Evolutionary conservation across 2,888 invertebrate species (phyloP), one percentile per base, ranked within the genome.

Genomic region (Xestia xanthographa): DNA sequence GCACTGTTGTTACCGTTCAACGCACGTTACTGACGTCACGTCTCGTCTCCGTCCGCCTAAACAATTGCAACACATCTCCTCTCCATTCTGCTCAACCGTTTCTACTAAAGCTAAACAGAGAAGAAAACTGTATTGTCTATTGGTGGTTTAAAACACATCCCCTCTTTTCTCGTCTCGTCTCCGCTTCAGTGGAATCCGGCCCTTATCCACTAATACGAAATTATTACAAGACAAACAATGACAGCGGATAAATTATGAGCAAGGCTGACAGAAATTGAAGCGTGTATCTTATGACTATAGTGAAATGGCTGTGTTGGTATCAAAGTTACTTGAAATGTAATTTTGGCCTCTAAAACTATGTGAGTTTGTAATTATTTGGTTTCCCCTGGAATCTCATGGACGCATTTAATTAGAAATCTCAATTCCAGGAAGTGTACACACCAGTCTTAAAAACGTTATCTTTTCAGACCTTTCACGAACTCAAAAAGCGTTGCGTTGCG

Each of bases 401-500:
- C 43, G 14, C 12, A n/a, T 70, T n/a, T 63, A 38, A 76, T 77
- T 62, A 29, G 34, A 62, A 77, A 53, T 34, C 22, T 22, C 60
- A 43, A 34, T 60, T 38, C 17, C 11, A 38, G 48, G 14, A 62
- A 69, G 41, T 20, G 53, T 53, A 43, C 68, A 75, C 34, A 67
- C n/a, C 67, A 75, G 67, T 17, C 34, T 17, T 17, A 14, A 50
- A 63, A 77, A 63, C 20, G 26, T 45, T 65, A 41, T 71, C 62
- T 70, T 8, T 17, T 3, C 48, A 41, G n/a, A 56, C 48, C 63
- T 48, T 50, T 43, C 9, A 65, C 34, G 65, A 77, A 58, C 41
- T 58, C 22, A 56, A 77, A 72, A 77, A n/a, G n/a, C n/a, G n/a
- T n/a, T n/a, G n/a, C 56, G 56, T 41, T 72, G n/a, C n/a, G 48